A percentile compares a stretch with the other conserved stretches of the same genome.
Conservation (phyloP, 2,113 vertebrate genomes). For the Phoenicopterus ruber region DNA sequence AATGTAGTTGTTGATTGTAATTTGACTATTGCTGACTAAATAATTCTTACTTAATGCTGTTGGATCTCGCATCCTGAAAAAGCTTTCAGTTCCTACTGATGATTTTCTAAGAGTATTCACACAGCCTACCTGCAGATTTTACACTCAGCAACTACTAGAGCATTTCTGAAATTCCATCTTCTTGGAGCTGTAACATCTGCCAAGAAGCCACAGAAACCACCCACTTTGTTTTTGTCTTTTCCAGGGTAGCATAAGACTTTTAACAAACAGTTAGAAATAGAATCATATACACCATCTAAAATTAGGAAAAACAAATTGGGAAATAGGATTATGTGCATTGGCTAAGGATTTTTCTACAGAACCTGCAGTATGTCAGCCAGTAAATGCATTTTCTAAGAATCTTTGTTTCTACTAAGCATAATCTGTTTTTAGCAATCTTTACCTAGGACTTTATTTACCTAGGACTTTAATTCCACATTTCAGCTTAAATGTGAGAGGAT, state of each 20-base stretch:
- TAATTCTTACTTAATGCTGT: not conserved
- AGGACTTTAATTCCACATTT: not conserved
- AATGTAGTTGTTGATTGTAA: not conserved
- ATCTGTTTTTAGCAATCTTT: not conserved
- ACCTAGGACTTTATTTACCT: not conserved
- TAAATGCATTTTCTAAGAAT: constrained; percentile 14
- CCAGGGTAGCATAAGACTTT: constrained; percentile 7
- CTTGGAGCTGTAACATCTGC: constrained; percentile 42
- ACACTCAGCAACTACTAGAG: not conserved
- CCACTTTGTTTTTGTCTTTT: constrained; percentile 56
- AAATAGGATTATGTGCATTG: not conserved
- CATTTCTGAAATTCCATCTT: not conserved
- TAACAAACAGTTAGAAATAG: constrained; percentile 43
- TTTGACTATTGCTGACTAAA: not conserved
- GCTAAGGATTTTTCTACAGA: constrained; percentile 4
- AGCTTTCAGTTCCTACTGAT: not conserved
- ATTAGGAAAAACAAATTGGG: constrained; percentile 15
- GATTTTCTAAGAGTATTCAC: not conserved
- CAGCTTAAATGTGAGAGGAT: not conserved
- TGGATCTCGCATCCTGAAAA: not conserved
- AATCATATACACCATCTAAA: constrained; percentile 19
- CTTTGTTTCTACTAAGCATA: not conserved
- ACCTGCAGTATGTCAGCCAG: not conserved
- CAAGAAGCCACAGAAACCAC: constrained; percentile 29
- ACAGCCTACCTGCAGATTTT: constrained; percentile 1